Evolutionary conservation across 2,797 vertebrate genomes (phyloP).

Genomic region (Neoniphon sammara): DNA sequence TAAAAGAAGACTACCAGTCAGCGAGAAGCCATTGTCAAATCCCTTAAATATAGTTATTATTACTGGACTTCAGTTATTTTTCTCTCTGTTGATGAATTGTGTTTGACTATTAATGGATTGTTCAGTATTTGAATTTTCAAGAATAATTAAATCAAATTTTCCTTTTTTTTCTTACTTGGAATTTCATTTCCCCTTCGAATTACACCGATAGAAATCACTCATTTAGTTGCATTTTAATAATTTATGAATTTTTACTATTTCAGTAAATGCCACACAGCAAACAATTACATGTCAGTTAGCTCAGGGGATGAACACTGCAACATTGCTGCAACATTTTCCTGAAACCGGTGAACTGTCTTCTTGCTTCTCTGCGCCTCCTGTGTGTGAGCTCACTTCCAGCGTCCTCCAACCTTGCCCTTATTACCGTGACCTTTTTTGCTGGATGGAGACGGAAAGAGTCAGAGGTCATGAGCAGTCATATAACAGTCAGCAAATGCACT

Average conservation of each 20-base stretch:
- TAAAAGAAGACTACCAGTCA: slow-evolving; percentile 3
- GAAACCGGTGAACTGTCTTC: slow-evolving; percentile 11
- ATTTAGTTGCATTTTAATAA: slow-evolving; percentile 45
- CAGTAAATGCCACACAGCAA: slow-evolving; percentile 30
- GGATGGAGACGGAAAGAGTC: slow-evolving; percentile 48
- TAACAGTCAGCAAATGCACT: neutral
- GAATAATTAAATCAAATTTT: neutral
- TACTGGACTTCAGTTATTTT: neutral
- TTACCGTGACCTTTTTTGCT: slow-evolving; percentile 90
- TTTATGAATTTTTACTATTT: slow-evolving; percentile 13
- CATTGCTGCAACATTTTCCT: slow-evolving; percentile 2
- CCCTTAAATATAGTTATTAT: neutral
- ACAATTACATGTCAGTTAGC: neutral
- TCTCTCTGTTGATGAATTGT: neutral
- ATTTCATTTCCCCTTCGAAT: slow-evolving; percentile 20
- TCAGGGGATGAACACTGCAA: slow-evolving; percentile 28
- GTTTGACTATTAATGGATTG: neutral
- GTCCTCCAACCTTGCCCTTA: slow-evolving; percentile 89
- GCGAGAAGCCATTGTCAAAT: neutral
- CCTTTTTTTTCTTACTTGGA: too few species aligned
- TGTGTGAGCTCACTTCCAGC: slow-evolving; percentile 85
- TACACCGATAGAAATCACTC: neutral
- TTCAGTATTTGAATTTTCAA: neutral
- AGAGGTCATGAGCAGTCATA: neutral
- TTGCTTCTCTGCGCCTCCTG: slow-evolving; percentile 16